Evolutionary conservation across 1,140 invertebrate genomes (phyloP).

Genomic region (Drosophila setifemur): DNA sequence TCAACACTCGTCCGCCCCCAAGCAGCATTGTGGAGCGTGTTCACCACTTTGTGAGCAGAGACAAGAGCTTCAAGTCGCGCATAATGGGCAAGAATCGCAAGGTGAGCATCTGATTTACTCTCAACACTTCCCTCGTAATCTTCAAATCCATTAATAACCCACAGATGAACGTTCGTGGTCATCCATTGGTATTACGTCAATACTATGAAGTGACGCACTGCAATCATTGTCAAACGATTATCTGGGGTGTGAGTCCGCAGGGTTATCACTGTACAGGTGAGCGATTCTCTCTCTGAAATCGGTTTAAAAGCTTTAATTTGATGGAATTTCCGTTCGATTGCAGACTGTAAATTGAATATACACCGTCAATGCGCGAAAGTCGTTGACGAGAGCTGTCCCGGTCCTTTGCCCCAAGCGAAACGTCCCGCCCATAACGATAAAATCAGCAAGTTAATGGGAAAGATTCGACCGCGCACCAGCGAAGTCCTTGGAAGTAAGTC

Average conservation of each 20-base stretch:
- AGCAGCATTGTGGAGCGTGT: constrained; percentile 83
- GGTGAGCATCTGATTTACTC: constrained; percentile 51
- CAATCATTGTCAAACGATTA: constrained; percentile 95
- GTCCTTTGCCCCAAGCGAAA: constrained; percentile 87
- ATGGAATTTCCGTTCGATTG: constrained; percentile 77
- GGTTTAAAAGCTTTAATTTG: neutral
- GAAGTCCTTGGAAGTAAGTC: constrained; percentile 83
- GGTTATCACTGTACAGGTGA: constrained; percentile 92
- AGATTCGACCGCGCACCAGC: constrained; percentile 85
- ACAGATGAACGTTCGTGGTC: constrained; percentile 91
- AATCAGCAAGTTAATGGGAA: constrained; percentile 90
- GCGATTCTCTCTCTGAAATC: neutral
- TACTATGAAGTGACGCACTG: constrained; percentile 95
- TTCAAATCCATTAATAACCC: constrained; percentile 30
- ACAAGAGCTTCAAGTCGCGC: constrained; percentile 90
- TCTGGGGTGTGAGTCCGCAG: constrained; percentile 97
- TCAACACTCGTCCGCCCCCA: constrained; percentile 74
- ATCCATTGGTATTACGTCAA: constrained; percentile 94
- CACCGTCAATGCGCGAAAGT: constrained; percentile 92
- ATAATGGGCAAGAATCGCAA: constrained; percentile 89
- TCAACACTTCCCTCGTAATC: neutral
- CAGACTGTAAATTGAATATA: constrained; percentile 93
- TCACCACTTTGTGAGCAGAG: constrained; percentile 91
- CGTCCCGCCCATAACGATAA: constrained; percentile 85
- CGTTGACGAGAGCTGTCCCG: constrained; percentile 93